Conservation (phyloP, 2,797 vertebrate species). For the Linurgus olivaceus region DNA sequence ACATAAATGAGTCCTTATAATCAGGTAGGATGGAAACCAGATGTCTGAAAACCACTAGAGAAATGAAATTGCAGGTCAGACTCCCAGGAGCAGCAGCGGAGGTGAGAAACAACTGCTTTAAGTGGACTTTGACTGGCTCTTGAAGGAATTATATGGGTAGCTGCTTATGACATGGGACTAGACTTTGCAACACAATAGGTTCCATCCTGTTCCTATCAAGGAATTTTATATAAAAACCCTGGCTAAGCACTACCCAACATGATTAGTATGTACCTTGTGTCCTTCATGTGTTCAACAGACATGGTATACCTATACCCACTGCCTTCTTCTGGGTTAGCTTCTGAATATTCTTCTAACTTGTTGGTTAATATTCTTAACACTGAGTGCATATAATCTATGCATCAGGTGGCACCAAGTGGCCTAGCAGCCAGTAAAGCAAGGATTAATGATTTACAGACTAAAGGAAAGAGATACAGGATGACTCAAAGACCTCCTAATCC, state of each 20-base stretch:
- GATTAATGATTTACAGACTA: conserved; percentile 23
- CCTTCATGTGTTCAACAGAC: not conserved
- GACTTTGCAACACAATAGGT: not conserved
- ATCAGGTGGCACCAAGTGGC: not conserved
- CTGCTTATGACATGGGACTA: not conserved
- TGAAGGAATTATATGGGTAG: not conserved
- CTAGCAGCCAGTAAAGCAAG: not conserved
- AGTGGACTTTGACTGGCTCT: not conserved
- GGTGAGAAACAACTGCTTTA: not conserved
- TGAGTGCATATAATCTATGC: not conserved
- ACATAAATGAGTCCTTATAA: not conserved
- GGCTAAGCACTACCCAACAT: not conserved
- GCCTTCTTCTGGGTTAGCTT: not conserved
- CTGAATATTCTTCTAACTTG: not conserved
- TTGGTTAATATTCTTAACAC: not conserved
- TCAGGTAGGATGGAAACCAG: not conserved
- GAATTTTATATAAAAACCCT: not conserved
- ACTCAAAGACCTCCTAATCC: conserved; percentile 16
- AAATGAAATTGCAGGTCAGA: not conserved
- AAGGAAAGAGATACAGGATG: not conserved
- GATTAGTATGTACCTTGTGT: not conserved
- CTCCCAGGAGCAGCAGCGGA: not conserved
- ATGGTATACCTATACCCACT: not conserved
- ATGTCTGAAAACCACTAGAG: not conserved
- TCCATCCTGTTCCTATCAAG: not conserved